phyloP scores from a whole-genome alignment of 2,113 vertebrate species.

The Fukomys damarensis region DNA sequence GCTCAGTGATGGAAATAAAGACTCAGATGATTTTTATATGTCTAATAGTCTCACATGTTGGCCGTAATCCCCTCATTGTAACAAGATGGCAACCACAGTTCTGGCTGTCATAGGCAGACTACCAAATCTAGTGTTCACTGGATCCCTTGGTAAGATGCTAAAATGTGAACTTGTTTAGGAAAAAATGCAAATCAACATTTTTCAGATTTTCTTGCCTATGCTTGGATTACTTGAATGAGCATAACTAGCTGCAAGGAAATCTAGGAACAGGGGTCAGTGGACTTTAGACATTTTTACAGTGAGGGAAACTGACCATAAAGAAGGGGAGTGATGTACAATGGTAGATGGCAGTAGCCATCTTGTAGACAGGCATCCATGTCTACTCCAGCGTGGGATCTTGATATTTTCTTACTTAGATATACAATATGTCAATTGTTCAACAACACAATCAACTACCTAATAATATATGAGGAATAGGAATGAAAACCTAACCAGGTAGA shows the following conservation, averaged over 20 bases:
- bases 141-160: neutral
- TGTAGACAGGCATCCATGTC: neutral
- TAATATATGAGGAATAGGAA: neutral
- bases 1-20: neutral
- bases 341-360: neutral
- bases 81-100: neutral
- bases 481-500: neutral
- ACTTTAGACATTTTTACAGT: neutral
- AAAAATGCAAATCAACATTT: neutral
- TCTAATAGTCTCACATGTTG: neutral
- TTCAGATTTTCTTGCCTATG: neutral
- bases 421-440: neutral
- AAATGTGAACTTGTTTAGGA: neutral
- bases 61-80: neutral
- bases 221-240: neutral
- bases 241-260: neutral
- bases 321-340: neutral
- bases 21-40: neutral
- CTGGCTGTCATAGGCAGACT: neutral
- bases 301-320: neutral
- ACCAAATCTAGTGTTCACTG: neutral
- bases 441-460: neutral
- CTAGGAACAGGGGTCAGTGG: neutral
- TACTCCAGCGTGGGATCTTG: neutral
- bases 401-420: neutral